Percentiles rank a stretch among this genome's conserved stretches.
These are phyloP conservation scores for Baronia brevicornis DNA, from an alignment of 2,888 invertebrate genomes.

Conservation along the genomic window DNA sequence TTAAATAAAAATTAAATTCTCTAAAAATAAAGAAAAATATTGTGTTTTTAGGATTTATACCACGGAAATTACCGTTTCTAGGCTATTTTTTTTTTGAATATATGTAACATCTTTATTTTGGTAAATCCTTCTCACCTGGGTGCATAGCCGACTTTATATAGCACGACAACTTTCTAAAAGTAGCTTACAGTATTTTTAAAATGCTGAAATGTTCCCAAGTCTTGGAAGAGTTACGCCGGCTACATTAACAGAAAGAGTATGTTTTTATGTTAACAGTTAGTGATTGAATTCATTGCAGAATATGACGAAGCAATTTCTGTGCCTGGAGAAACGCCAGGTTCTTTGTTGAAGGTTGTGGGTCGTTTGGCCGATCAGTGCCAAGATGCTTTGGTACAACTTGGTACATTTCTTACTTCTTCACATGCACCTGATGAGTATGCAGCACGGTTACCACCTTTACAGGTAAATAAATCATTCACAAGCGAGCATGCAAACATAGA, in stretches of 20 bases:
- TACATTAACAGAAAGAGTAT: neutral
- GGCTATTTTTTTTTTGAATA: too few relatives aligned
- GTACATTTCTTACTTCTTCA: constrained; percentile 94
- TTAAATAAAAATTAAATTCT: too few relatives aligned
- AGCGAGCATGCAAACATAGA: too few relatives aligned
- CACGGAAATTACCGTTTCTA: too few relatives aligned
- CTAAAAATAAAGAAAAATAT: too few relatives aligned
- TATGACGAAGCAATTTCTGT: constrained; percentile 41
- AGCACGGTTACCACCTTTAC: constrained; percentile 88
- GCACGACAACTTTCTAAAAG: too few relatives aligned
- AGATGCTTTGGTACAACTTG: constrained; percentile 98
- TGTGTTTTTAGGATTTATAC: too few relatives aligned
- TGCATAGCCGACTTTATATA: too few relatives aligned
- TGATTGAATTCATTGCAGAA: constrained; percentile 32
- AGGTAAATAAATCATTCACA: constrained; percentile 33
- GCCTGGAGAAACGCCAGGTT: constrained; percentile 79
- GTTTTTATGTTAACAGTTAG: neutral
- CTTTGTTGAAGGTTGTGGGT: constrained; percentile 92
- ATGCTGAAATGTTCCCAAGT: too few relatives aligned
- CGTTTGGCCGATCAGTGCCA: constrained; percentile 94
- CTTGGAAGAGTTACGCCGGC: neutral
- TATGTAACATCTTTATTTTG: too few relatives aligned
- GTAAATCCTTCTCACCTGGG: too few relatives aligned
- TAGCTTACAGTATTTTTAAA: too few relatives aligned
- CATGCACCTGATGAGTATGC: constrained; percentile 96